phyloP scores from a whole-genome alignment of 1,140 invertebrate genomes.

The Drosophila equinoxialis region DNA sequence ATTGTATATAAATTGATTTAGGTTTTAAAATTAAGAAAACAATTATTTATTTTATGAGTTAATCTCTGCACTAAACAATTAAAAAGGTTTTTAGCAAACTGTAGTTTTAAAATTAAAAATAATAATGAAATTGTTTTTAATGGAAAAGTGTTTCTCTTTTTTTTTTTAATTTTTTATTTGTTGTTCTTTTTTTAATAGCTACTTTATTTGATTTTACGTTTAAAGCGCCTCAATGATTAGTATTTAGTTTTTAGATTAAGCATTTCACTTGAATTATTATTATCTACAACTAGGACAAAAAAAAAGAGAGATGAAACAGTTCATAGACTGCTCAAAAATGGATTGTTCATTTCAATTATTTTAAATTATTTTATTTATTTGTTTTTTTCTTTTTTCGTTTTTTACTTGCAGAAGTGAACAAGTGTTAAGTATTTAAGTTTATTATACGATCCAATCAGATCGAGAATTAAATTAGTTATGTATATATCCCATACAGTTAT shows the following conservation, averaged over 20 bases:
- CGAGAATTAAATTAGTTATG: constrained; percentile 42
- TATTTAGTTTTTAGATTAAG: constrained; percentile 37
- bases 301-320: constrained; percentile 11
- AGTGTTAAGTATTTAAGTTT: constrained; percentile 60
- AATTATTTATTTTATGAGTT: constrained; percentile 68
- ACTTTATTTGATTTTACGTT: constrained; percentile 25
- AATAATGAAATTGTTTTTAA: constrained; percentile 60
- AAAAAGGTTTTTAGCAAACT: constrained; percentile 2
- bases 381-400: constrained; percentile 12
- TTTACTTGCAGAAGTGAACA: constrained; percentile 67
- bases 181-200: background rate
- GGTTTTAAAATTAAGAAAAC: constrained; percentile 62
- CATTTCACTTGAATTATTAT: constrained; percentile 46
- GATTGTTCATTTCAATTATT: constrained; percentile 1
- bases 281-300: constrained; percentile 8
- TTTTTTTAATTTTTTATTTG: constrained; percentile 1
- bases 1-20: constrained; percentile 8
- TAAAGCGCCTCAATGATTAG: constrained; percentile 65
- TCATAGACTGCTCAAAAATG: constrained; percentile 2
- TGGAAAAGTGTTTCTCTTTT: constrained; percentile 58
- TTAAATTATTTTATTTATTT: background rate
- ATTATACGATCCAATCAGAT: constrained; percentile 7
- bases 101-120: constrained; percentile 61
- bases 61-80: constrained; percentile 44
- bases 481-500: constrained; percentile 49